Evolutionary conservation across 2,888 invertebrate genomes (phyloP).

Genomic region (Heteromyza rotundicornis): DNA sequence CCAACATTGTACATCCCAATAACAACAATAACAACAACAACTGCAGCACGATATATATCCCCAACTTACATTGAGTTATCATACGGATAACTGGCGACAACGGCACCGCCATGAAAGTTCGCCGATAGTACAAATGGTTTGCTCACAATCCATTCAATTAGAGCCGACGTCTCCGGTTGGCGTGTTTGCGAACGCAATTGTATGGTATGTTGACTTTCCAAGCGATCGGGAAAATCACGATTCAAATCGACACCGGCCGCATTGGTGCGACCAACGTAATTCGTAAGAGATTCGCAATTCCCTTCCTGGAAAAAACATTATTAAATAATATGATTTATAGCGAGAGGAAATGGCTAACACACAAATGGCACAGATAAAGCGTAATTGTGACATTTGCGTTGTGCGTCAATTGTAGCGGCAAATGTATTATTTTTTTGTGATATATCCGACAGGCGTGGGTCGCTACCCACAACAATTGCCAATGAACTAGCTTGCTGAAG

Average conservation of each 20-base stretch:
- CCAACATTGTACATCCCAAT: too few species aligned
- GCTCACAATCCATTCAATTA: slow-evolving; percentile 87
- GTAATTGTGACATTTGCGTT: too few species aligned
- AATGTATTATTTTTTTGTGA: too few species aligned
- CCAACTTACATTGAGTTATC: slow-evolving; percentile 79
- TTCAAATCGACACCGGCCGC: slow-evolving; percentile 84
- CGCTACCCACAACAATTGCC: too few species aligned
- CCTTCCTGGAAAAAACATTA: slow-evolving; percentile 72
- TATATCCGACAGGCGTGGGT: too few species aligned
- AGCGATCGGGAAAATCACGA: slow-evolving; percentile 92
- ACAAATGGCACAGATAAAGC: neutral
- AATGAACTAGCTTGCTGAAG: too few species aligned
- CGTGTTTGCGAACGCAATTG: slow-evolving; percentile 64
- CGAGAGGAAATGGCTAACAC: slow-evolving; percentile 3
- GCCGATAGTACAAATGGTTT: slow-evolving; percentile 92
- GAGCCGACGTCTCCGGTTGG: slow-evolving; percentile 86
- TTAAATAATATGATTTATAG: too few species aligned
- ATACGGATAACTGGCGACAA: slow-evolving; percentile 97
- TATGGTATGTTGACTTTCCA: slow-evolving; percentile 64
- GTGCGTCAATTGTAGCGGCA: too few species aligned
- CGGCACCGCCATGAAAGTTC: slow-evolving; percentile 94
- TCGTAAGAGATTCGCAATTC: slow-evolving; percentile 72
- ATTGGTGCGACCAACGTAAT: slow-evolving; percentile 79
- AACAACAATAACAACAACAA: neutral
- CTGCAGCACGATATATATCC: too few species aligned